phyloP scores from a whole-genome alignment of 2,113 vertebrate species.

The Paradisaea rubra region DNA sequence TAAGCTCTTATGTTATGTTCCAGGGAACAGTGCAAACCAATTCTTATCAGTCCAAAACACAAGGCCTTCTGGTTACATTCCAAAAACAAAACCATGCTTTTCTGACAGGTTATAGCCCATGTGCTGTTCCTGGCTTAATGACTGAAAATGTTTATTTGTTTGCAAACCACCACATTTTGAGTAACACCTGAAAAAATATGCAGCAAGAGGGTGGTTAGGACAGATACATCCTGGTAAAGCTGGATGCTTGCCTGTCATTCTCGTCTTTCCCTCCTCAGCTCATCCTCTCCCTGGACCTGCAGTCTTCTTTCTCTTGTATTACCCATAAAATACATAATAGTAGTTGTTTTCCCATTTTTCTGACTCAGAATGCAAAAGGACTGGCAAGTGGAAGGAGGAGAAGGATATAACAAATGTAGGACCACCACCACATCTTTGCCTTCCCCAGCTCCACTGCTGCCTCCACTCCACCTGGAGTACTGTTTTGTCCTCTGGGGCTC shows the following conservation, averaged over 20 bases:
- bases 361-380: neutral
- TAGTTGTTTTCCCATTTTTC: neutral
- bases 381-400: neutral
- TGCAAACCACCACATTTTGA: neutral
- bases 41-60: conserved; percentile 17
- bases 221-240: neutral
- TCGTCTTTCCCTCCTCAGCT: neutral
- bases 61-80: neutral
- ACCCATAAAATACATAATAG: neutral
- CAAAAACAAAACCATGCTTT: neutral
- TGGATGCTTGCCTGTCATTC: neutral
- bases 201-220: neutral
- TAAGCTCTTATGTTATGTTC: neutral
- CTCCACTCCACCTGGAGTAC: neutral
- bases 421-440: neutral
- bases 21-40: neutral
- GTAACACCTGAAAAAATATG: neutral
- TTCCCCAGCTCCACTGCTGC: neutral
- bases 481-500: neutral
- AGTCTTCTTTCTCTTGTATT: neutral
- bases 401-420: neutral
- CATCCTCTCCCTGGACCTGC: neutral
- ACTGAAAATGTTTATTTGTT: neutral
- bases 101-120: neutral
- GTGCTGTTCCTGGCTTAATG: neutral